Evolutionary conservation across 92 coral and sea anemone species (phyloP).

Genomic region (Epizoanthus rinbou): DNA sequence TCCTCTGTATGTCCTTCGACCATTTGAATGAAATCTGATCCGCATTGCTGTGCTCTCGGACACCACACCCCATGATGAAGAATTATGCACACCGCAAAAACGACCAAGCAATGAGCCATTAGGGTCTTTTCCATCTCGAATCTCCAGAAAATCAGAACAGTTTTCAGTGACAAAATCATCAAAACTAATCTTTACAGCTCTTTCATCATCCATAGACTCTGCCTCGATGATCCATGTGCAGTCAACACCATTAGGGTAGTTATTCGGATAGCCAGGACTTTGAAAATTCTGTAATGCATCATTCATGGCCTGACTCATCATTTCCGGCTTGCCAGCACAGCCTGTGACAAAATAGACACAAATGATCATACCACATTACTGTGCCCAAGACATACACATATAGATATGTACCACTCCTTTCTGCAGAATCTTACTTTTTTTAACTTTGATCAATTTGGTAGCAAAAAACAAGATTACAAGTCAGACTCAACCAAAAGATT

Average conservation of each 20-base stretch:
- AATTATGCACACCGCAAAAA: neutral
- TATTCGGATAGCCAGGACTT: constrained; percentile 54
- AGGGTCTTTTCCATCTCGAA: constrained; percentile 33
- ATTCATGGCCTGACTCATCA: constrained; percentile 6
- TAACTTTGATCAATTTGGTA: no score
- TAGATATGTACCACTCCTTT: no score
- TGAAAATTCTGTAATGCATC: constrained; percentile 40
- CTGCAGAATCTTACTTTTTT: no score
- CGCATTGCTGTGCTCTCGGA: constrained; percentile 20
- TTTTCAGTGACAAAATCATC: constrained; percentile 35
- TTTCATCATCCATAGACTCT: neutral
- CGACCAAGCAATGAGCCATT: constrained; percentile 22
- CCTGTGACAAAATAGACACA: constrained; percentile 27
- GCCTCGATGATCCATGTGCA: constrained; percentile 55
- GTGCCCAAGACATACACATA: no score
- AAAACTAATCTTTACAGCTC: constrained; percentile 26
- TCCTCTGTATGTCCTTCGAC: constrained; percentile 21
- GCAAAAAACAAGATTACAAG: no score
- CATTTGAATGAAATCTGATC: constrained; percentile 28
- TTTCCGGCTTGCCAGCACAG: constrained; percentile 45
- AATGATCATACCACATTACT: neutral
- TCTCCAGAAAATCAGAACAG: constrained; percentile 30
- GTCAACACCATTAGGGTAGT: constrained; percentile 52
- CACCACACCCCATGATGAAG: neutral
- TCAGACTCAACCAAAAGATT: no score